phyloP scores from a whole-genome alignment of 1,140 invertebrate species.

The Tachypleus tridentatus region DNA sequence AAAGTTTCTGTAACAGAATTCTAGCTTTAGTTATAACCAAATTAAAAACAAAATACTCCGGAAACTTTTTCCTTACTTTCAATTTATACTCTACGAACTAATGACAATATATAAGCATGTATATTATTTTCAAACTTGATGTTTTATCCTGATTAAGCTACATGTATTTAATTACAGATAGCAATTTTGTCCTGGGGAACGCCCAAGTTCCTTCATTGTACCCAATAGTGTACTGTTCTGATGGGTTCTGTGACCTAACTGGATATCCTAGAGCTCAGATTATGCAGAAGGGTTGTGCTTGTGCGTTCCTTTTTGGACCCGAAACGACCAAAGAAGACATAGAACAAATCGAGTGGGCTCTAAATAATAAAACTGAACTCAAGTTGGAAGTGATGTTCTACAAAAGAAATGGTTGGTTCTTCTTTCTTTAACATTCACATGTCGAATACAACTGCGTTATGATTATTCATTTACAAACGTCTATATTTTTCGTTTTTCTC shows the following conservation, averaged over 20 bases:
- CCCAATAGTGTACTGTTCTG: conserved; percentile 95
- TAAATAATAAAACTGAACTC: conserved; percentile 78
- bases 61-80: no score
- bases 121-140: no score
- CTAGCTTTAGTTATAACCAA: no score
- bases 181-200: conserved; percentile 95
- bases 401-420: conserved; percentile 71
- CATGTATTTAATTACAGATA: conserved; percentile 57
- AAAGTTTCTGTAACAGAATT: no score
- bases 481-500: no score
- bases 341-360: conserved; percentile 70
- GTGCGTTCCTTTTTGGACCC: conserved; percentile 85
- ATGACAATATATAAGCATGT: no score
- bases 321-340: conserved; percentile 83
- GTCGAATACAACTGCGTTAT: no score
- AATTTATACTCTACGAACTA: no score
- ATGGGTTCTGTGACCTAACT: conserved; percentile 94
- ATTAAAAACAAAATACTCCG: no score
- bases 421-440: no score
- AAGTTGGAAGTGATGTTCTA: conserved; percentile 90
- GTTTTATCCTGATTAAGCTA: neutral
- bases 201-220: conserved; percentile 73
- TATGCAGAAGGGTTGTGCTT: conserved; percentile 92
- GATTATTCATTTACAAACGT: no score
- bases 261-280: conserved; percentile 86